phyloP scores from a whole-genome alignment of 2,113 vertebrate species.

The Menidia beryllina region DNA sequence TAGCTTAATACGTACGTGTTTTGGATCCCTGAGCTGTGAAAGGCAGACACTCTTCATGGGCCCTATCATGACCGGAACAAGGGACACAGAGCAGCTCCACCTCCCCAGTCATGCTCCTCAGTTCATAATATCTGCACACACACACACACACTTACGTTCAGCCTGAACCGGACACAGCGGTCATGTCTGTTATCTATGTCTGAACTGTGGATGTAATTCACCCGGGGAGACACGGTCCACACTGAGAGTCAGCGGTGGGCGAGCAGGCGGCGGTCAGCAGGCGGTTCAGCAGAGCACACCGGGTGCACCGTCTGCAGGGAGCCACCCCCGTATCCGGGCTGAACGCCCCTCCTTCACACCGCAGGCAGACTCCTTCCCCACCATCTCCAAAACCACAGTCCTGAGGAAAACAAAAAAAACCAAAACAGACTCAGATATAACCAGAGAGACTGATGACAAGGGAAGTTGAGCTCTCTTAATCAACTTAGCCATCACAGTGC shows the following conservation, averaged over 20 bases:
- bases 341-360: slow-evolving; percentile 56
- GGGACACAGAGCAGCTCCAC: slow-evolving; percentile 64
- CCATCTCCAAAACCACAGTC: slow-evolving; percentile 74
- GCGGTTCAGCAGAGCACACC: slow-evolving; percentile 68
- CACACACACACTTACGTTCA: background rate
- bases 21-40: slow-evolving; percentile 13
- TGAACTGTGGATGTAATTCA: background rate
- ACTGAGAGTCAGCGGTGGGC: slow-evolving; percentile 37
- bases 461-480: too few species aligned
- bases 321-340: slow-evolving; percentile 51
- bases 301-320: slow-evolving; percentile 70
- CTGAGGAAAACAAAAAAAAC: slow-evolving; percentile 39
- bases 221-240: slow-evolving; percentile 59
- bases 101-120: slow-evolving; percentile 61
- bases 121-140: slow-evolving; percentile 67
- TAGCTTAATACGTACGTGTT: slow-evolving; percentile 34
- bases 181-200: background rate
- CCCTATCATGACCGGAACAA: slow-evolving; percentile 40
- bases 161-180: background rate
- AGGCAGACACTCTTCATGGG: slow-evolving; percentile 60
- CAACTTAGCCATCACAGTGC: too few species aligned
- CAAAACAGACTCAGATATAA: too few species aligned
- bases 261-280: slow-evolving; percentile 43
- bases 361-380: slow-evolving; percentile 53
- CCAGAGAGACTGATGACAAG: too few species aligned